A percentile compares a stretch with the other conserved stretches of the same genome.
Conservation (phyloP, 2,888 invertebrate species). For the Branchipolynoe longqiensis region DNA sequence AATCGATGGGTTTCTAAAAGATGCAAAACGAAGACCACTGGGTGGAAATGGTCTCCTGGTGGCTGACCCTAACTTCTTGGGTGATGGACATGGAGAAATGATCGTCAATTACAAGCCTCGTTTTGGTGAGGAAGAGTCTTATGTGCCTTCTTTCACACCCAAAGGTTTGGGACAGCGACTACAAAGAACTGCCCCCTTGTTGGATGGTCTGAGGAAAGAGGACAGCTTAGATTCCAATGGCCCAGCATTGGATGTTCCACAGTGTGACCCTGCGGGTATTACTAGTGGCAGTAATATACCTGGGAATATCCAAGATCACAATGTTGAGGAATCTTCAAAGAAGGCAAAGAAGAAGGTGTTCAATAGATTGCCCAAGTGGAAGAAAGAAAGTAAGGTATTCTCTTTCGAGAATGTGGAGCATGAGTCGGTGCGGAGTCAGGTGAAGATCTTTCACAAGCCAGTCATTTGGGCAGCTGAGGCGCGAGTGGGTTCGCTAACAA, state of each 20-base stretch:
- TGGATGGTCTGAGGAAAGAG: neutral
- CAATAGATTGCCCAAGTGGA: constrained; percentile 30
- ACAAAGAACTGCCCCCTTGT: neutral
- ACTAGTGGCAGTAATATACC: neutral
- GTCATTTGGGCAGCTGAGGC: constrained; percentile 7
- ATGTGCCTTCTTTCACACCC: constrained; percentile 18
- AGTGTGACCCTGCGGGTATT: too few relatives aligned
- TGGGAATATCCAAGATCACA: too few relatives aligned
- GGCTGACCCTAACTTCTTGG: constrained; percentile 4
- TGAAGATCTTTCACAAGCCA: constrained; percentile 34
- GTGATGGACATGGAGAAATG: constrained; percentile 1
- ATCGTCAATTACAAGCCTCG: constrained; percentile 15
- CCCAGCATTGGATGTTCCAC: too few relatives aligned
- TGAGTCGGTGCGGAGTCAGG: constrained; percentile 15
- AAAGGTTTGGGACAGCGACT: neutral
- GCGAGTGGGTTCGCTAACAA: neutral
- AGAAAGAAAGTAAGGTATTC: constrained; percentile 13
- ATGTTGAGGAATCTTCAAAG: too few relatives aligned
- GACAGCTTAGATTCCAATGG: neutral
- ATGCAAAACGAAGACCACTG: too few relatives aligned
- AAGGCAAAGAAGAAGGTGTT: constrained; percentile 32
- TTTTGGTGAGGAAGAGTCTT: constrained; percentile 6
- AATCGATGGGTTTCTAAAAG: too few relatives aligned
- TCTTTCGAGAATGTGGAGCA: constrained; percentile 20
- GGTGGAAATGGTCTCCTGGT: too few relatives aligned